Evolutionary conservation across 2,888 invertebrate genomes (phyloP).

Genomic region (Tipula lateralis): DNA sequence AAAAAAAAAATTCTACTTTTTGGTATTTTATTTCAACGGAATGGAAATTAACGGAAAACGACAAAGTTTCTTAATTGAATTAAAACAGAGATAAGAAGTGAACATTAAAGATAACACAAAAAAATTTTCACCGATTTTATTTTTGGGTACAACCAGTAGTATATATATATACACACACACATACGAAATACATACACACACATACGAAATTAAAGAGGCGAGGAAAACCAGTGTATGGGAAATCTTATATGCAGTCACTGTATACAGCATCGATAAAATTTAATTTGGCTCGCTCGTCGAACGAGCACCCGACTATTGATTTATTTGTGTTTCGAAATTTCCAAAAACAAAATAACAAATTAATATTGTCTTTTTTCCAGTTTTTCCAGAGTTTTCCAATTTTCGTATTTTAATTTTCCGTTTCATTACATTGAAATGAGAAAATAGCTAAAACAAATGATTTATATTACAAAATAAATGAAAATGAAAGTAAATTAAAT

Average conservation of each 20-base stretch:
- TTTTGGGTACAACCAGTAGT: neutral
- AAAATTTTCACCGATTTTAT: neutral
- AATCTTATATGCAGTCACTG: neutral
- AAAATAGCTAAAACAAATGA: conserved; percentile 5
- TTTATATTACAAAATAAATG: neutral
- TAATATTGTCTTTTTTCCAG: neutral
- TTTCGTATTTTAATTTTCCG: conserved; percentile 7
- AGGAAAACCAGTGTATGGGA: neutral
- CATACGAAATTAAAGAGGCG: too few species aligned
- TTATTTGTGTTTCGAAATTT: neutral
- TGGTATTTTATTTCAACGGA: conserved; percentile 1
- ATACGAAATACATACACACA: neutral
- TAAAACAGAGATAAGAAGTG: conserved; percentile 19
- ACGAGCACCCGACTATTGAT: neutral
- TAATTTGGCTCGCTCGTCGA: neutral
- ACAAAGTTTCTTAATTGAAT: conserved; percentile 24
- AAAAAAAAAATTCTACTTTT: neutral
- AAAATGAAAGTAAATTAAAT: conserved; percentile 14
- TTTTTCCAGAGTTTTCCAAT: neutral
- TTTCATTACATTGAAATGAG: neutral
- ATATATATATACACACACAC: neutral
- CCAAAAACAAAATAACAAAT: neutral
- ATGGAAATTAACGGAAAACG: conserved; percentile 11
- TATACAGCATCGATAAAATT: neutral
- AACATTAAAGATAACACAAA: neutral